phyloP scores from a whole-genome alignment of 1,140 invertebrate species.

The Saccostrea glomerata region DNA sequence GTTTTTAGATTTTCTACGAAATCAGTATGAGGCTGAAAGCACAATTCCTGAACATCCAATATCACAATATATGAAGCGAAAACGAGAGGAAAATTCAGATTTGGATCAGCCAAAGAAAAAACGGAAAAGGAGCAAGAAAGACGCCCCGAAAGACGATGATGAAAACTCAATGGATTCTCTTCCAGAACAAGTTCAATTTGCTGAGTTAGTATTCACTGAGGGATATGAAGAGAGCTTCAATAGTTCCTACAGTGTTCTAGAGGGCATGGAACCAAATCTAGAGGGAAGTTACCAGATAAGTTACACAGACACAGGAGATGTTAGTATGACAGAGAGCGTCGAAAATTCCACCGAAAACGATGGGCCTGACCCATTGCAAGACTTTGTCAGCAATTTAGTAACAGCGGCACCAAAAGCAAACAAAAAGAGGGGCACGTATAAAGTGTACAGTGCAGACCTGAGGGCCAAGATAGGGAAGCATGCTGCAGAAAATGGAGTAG shows the following conservation, averaged over 20 bases:
- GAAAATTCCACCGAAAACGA: neutral
- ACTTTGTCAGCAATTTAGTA: slow-evolving; percentile 29
- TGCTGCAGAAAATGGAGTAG: slow-evolving; percentile 18
- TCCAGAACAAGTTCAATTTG: neutral
- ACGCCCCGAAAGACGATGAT: neutral
- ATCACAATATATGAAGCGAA: neutral
- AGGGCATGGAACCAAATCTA: neutral
- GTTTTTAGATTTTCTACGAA: slow-evolving; percentile 33
- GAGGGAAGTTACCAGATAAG: neutral
- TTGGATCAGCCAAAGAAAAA: neutral
- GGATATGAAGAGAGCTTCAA: neutral
- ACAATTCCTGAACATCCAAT: neutral
- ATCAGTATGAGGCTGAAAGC: neutral
- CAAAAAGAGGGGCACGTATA: slow-evolving; percentile 36
- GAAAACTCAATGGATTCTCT: neutral
- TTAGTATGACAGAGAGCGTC: neutral
- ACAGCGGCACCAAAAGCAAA: neutral
- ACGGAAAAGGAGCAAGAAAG: neutral
- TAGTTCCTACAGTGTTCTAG: neutral
- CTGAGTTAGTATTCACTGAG: slow-evolving; percentile 1
- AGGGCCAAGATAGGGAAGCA: slow-evolving; percentile 33
- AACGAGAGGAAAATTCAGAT: neutral
- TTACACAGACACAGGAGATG: neutral
- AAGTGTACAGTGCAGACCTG: slow-evolving; percentile 27
- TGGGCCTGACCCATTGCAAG: neutral